A percentile compares a stretch with the other conserved stretches of the same genome.
Conservation (phyloP, 2,888 invertebrate species). For the Oscheius sp. region DNA sequence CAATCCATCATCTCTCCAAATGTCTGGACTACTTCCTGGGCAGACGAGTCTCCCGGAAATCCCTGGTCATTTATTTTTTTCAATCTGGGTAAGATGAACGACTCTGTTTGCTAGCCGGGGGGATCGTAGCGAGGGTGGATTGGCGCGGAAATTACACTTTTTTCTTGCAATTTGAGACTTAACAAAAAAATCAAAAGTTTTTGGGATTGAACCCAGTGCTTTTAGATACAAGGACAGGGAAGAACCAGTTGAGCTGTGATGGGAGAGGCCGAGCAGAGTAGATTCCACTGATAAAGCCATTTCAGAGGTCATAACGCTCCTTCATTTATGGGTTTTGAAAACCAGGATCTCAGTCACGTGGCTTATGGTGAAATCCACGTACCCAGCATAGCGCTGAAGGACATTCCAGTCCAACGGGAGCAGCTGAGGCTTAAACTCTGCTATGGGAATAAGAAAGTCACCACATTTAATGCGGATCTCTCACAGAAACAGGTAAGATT, state of each 20-base stretch:
- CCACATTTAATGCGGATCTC: conserved; percentile 71
- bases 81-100: too few species aligned
- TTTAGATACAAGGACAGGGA: too few species aligned
- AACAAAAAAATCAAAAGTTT: conserved; percentile 39
- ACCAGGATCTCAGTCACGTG: conserved; percentile 57
- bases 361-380: conserved; percentile 67
- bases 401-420: conserved; percentile 72
- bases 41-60: background rate
- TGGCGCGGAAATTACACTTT: background rate
- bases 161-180: background rate
- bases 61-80: too few species aligned
- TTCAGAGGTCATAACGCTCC: conserved; percentile 74
- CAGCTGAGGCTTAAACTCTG: conserved; percentile 70
- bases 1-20: background rate
- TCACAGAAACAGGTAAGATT: conserved; percentile 66
- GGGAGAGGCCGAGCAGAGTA: too few species aligned
- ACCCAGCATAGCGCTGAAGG: conserved; percentile 72
- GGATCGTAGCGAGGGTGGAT: background rate
- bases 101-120: background rate
- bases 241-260: too few species aligned
- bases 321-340: conserved; percentile 74
- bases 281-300: too few species aligned
- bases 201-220: conserved; percentile 73
- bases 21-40: background rate
- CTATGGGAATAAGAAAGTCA: conserved; percentile 73